Percentiles rank a stretch among this genome's conserved stretches.
phyloP scores from a whole-genome alignment of 2,888 invertebrate genomes.

The Poecilus cupreus region DNA sequence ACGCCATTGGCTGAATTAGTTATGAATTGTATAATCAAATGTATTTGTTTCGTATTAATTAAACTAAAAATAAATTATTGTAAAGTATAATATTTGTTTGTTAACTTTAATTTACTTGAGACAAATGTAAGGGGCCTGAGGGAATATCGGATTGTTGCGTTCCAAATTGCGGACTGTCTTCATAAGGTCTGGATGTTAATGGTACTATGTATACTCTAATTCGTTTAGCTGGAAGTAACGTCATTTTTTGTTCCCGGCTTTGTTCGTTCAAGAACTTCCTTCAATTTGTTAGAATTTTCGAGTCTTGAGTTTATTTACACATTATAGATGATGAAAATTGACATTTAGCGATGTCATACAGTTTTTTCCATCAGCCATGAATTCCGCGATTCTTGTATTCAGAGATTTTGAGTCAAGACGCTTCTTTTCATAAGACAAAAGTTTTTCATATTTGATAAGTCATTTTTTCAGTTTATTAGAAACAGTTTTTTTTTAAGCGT shows the following conservation, averaged over 20 bases:
- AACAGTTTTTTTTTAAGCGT: not conserved
- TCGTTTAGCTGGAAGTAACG: not conserved
- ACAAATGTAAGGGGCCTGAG: not conserved
- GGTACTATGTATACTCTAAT: not conserved
- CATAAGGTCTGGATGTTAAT: not conserved
- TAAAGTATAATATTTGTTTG: conserved; percentile 12
- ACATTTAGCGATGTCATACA: not conserved
- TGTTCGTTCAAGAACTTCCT: conserved; percentile 5
- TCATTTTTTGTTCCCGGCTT: conserved; percentile 1
- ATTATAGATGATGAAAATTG: not conserved
- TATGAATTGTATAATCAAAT: too few species aligned
- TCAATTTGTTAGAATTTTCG: not conserved
- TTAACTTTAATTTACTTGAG: not conserved
- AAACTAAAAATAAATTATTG: not conserved
- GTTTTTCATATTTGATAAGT: not conserved
- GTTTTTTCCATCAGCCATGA: not conserved
- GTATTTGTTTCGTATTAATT: not conserved
- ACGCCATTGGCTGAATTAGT: too few species aligned
- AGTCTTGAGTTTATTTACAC: not conserved
- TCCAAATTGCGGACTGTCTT: not conserved
- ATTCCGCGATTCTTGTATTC: not conserved
- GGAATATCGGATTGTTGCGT: conserved; percentile 6
- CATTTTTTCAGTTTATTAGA: not conserved
- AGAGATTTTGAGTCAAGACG: not conserved
- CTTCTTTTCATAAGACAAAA: not conserved